Evolutionary conservation across 2,797 vertebrate species (phyloP), one percentile per base, ranked within the genome.

Genomic region (Percopsis omiscomaycus): DNA sequence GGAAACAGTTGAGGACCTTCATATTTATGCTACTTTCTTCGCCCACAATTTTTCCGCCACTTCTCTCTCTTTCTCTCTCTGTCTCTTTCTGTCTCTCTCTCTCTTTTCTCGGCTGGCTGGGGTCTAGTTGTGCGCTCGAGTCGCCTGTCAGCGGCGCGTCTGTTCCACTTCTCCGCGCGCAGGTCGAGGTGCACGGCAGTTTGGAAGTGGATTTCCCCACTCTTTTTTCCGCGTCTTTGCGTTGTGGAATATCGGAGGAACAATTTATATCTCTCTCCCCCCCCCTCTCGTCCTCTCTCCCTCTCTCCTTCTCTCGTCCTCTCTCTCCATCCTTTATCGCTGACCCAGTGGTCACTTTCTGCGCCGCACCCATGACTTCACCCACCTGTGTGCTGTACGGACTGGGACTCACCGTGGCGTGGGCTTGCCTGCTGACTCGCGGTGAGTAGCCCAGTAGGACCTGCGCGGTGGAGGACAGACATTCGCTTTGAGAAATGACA

Each of bases 311-410:
- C 22, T 22, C 22, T 22, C 22, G 22, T 22, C 22, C 22, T 22
- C 22, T 22, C 22, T 22, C 60, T 84, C 63, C 72, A 71, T 76
- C 80, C 75, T 78, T 75, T 82, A 84, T 72, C 68, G 73, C 66
- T 66, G 74, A 81, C 71, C 75, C 22, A 22, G 22, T 22, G 55
- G 64, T 54, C 73, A 70, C 78, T 66, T 55, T 22, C 75, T 88
- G 89, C 80, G 76, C 86, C 86, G 91, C 92, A 93, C 85, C 90
- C 88, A 94, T 93, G 93, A 91, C 88, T 92, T 87, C 88, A 79
- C 82, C 78, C 59, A 88, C 84, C 74, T 88, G 88, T 82, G 75
- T 91, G 79, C 79, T 85, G 74, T 91, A 90, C 70, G 84, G 84
- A 78, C 69, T 93, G 80, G 92, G 90, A 89, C 85, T 92, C 69